Base-by-base conservation (phyloP, 1,140 invertebrate genomes). In the Pemphigus obesinymphae region DNA sequence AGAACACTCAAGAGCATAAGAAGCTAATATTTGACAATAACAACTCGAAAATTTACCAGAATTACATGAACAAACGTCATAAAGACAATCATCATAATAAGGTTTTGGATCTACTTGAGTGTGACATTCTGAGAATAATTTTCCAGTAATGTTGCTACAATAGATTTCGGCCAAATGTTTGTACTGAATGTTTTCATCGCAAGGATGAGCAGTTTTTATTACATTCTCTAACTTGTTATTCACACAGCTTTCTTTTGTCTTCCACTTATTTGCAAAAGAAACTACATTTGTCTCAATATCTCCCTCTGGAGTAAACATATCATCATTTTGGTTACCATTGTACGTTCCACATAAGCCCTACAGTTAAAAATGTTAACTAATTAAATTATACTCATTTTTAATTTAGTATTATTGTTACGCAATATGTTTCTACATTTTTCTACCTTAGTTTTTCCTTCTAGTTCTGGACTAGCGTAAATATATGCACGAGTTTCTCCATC, bases 311-410 rank as follows among this genome's bases (percentile, higher is more conserved):
- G 95, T 96, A 8, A 94, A 85, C 86, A 97, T 96, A 86, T 97
- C 96, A 85, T 97, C 94, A 84, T 93, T 92, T 85, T 95, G 94
- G 85, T 95, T 96, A 17, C 90, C 88, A 82, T 93, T 95, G 85
- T 95, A 97, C 0, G 94, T 96, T 26, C 96, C 96, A 85, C 96
- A 97, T 8, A 97, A 88, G 82, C 95, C 96, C 88, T 91, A n/a
- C 20, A n/a, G 63, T 23, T 23, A 15, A 20, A 66, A 68, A n/a
- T n/a, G n/a, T n/a, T n/a, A n/a, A n/a, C n/a, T n/a, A n/a, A n/a
- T n/a, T n/a, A n/a, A n/a, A n/a, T n/a, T n/a, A n/a, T n/a, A n/a
- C n/a, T n/a, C n/a, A n/a, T n/a, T n/a, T n/a, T n/a, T n/a, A n/a
- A n/a, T n/a, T n/a, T n/a, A n/a, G n/a, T n/a, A n/a, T n/a, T 5